Conservation (phyloP, 2,888 invertebrate genomes). For the Protonemura montana region DNA sequence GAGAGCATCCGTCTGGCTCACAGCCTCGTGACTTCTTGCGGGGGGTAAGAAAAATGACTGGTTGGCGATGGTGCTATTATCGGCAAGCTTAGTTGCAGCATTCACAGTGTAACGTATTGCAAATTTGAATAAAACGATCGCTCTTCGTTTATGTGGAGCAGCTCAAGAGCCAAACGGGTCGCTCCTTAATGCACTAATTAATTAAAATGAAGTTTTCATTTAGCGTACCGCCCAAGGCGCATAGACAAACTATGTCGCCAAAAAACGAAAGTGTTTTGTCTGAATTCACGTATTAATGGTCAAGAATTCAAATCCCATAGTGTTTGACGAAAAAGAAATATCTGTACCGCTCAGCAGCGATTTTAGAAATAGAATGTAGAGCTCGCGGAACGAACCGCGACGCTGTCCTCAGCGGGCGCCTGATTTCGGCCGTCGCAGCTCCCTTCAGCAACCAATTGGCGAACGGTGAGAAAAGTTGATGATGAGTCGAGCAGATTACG, state of each 20-base stretch:
- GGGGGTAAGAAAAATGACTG: not conserved
- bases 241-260: no score
- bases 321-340: no score
- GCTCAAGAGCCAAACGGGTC: not conserved
- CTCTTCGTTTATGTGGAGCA: not conserved
- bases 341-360: no score
- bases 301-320: no score
- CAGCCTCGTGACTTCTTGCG: not conserved
- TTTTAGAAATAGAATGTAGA: no score
- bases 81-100: not conserved
- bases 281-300: no score
- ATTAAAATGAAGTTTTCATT: not conserved
- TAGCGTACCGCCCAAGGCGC: not conserved
- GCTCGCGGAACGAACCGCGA: no score
- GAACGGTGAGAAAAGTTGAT: no score
- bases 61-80: not conserved
- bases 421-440: no score
- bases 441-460: no score
- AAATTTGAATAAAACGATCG: not conserved
- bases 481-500: not conserved
- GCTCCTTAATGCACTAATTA: not conserved
- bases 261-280: no score
- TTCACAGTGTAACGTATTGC: not conserved
- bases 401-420: no score
- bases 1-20: not conserved